phyloP scores from a whole-genome alignment of 2,888 invertebrate species.

The Aspidiotus destructor region DNA sequence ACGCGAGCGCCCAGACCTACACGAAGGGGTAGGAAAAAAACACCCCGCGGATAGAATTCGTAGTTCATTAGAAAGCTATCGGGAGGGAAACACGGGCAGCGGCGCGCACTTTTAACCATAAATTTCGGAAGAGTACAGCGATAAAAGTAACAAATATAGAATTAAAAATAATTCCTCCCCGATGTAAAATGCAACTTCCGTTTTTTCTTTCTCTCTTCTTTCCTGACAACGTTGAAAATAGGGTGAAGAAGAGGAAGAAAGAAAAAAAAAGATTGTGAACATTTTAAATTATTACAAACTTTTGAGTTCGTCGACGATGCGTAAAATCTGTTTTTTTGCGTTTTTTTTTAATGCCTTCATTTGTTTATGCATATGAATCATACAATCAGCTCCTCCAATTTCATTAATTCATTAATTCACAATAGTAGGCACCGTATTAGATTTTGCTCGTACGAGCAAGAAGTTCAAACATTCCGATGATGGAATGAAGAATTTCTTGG shows the following conservation, averaged over 20 bases:
- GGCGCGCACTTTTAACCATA: conserved; percentile 29
- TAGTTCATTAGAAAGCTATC: conserved; percentile 32
- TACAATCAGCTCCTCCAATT: too few species aligned
- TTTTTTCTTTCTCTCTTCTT: conserved; percentile 13
- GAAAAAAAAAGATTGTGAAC: conserved; percentile 28
- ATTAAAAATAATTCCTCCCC: conserved; percentile 33
- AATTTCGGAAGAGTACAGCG: conserved; percentile 31
- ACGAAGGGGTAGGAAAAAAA: conserved; percentile 9
- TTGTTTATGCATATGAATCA: too few species aligned
- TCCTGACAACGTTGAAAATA: too few species aligned
- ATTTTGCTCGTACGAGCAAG: background rate
- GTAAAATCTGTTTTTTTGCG: background rate
- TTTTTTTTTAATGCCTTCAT: too few species aligned
- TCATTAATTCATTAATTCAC: too few species aligned
- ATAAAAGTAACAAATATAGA: conserved; percentile 33
- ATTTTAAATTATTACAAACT: conserved; percentile 30
- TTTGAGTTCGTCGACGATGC: background rate
- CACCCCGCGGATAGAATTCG: conserved; percentile 26
- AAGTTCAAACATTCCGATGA: too few species aligned
- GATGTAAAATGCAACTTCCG: conserved; percentile 33
- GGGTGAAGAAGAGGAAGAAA: background rate
- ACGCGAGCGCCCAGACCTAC: background rate
- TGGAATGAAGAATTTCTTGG: too few species aligned
- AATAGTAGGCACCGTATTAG: too few species aligned
- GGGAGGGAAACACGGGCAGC: conserved; percentile 20